Percentiles rank a stretch among this genome's conserved stretches.
Evolutionary conservation across 2,888 invertebrate genomes (phyloP).

Genomic region (Carterocephalus palaemon): DNA sequence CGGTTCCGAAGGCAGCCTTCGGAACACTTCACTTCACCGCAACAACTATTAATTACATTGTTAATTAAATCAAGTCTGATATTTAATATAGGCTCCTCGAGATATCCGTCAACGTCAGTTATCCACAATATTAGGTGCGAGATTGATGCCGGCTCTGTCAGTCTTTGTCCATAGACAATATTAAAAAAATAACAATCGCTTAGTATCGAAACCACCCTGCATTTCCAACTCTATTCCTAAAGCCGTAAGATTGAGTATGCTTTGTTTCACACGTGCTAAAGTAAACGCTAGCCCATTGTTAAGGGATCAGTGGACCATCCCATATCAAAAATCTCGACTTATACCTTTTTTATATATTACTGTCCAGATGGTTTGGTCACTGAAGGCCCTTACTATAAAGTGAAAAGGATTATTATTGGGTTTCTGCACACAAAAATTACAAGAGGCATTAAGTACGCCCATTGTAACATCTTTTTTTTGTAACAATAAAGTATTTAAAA

Average conservation of each 20-base stretch:
- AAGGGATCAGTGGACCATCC: slow-evolving; percentile 14
- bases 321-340: slow-evolving; percentile 17
- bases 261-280: slow-evolving; percentile 2
- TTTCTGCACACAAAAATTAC: too few relatives aligned
- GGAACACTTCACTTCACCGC: too few relatives aligned
- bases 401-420: too few relatives aligned
- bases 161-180: slow-evolving; percentile 21
- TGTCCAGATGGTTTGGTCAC: slow-evolving; percentile 4
- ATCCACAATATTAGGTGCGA: slow-evolving; percentile 11
- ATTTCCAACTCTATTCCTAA: neutral
- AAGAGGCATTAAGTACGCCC: too few relatives aligned
- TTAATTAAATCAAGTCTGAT: slow-evolving; percentile 20
- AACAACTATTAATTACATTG: slow-evolving; percentile 22
- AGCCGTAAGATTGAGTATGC: neutral
- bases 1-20: too few relatives aligned
- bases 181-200: slow-evolving; percentile 21
- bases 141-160: slow-evolving; percentile 23
- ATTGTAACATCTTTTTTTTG: too few relatives aligned
- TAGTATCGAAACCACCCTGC: neutral
- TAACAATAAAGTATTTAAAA: too few relatives aligned
- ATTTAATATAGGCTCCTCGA: slow-evolving; percentile 16
- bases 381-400: too few relatives aligned
- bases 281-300: slow-evolving; percentile 14
- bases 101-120: slow-evolving; percentile 18
- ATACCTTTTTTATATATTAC: slow-evolving; percentile 16